A percentile compares a stretch with the other conserved stretches of the same genome.
Conservation (phyloP, 2,888 invertebrate genomes). For the Camponotus fellah region DNA sequence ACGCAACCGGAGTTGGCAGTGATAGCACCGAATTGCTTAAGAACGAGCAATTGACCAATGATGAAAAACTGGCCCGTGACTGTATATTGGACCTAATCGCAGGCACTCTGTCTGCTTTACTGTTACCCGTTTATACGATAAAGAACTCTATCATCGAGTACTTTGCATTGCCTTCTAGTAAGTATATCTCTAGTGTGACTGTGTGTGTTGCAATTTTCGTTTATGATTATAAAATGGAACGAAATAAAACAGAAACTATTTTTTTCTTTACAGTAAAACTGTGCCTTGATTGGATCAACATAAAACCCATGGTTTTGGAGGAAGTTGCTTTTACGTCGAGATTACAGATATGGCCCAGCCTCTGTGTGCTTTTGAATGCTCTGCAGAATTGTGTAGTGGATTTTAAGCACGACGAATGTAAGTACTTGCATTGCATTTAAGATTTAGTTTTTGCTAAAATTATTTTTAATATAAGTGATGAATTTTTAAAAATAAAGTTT, state of each 20-base stretch:
- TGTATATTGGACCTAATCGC: constrained; percentile 89
- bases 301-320: constrained; percentile 87
- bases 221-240: not conserved
- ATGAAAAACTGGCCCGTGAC: constrained; percentile 88
- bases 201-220: not conserved
- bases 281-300: constrained; percentile 91
- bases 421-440: constrained; percentile 78
- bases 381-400: constrained; percentile 87
- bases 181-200: constrained; percentile 70
- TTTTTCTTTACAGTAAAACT: constrained; percentile 89
- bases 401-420: constrained; percentile 88
- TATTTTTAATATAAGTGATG: not conserved
- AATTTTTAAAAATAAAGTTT: constrained; percentile 5
- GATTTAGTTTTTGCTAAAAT: not conserved
- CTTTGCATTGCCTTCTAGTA: constrained; percentile 91
- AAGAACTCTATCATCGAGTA: constrained; percentile 89
- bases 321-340: constrained; percentile 88
- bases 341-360: constrained; percentile 92
- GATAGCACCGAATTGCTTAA: constrained; percentile 85
- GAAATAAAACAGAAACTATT: not conserved
- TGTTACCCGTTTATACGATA: constrained; percentile 91
- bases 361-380: constrained; percentile 91
- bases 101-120: constrained; percentile 89
- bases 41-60: constrained; percentile 87
- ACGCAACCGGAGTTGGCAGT: constrained; percentile 86